Base-by-base conservation (phyloP, 2,797 vertebrate genomes). In the Masticophis lateralis region DNA sequence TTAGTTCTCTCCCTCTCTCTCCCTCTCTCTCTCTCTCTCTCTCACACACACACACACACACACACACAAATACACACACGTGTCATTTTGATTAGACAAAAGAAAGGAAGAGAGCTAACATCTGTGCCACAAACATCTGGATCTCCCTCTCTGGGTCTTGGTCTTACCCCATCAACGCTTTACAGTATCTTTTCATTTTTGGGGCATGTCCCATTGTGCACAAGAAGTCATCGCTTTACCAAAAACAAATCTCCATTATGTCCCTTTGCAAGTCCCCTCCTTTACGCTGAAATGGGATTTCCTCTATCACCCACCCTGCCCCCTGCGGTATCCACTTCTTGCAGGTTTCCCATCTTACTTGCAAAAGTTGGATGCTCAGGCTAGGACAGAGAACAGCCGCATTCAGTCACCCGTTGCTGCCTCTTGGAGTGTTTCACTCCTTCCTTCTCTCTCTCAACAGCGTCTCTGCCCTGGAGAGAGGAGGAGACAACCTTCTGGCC, bases 401-500 rank as follows among this genome's bases (percentile, higher is more conserved):
- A 9, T 59, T 57, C 56, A 4, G 10, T 74, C 66, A 74, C 16
- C 14, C 6, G 32, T 32, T 0, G 90, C 93, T 25, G 86, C 90
- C 87, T 89, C 66, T 86, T 20, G 1, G 20, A 83, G 87, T 32
- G 10, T 9, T 43, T 86, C 51, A 27, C 59, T 86, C 87, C 59
- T 59, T 57, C 56, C 10, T 51, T 91, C 25, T 89, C 10, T 10
- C 66, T 59, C 55, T 53, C 53, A 13, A 37, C 9, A 4, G 25
- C 2, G 14, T 86, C 16, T 57, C 56, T 93, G 92, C 86, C 92
- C 90, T 28, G 86, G 59, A 87, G 66, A 91, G 90, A 91, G 87
- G 90, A 86, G 57, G 87, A 74, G 87, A 90, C 28, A 90, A 60
- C n/a, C 53, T 61, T 47, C 53, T 91, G 93, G 93, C 93, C 87